phyloP scores from a whole-genome alignment of 2,797 vertebrate species.

The Acanthopagrus latus region DNA sequence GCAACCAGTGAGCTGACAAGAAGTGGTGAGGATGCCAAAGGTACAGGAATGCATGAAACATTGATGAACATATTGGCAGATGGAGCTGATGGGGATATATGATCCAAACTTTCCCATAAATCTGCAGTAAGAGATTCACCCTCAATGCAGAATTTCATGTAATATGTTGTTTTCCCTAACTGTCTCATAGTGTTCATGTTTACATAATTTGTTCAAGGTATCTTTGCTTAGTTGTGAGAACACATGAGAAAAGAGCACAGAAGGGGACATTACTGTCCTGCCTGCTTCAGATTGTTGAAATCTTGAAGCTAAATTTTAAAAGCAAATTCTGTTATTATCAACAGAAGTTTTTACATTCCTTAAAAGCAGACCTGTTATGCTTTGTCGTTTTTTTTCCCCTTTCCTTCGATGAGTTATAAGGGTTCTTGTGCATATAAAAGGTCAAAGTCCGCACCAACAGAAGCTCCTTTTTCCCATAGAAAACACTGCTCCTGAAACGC shows the following conservation, averaged over 20 bases:
- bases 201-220: neutral
- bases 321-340: neutral
- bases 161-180: conserved; percentile 2
- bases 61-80: conserved; percentile 25
- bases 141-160: conserved; percentile 13
- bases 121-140: neutral
- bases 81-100: neutral
- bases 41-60: conserved; percentile 14
- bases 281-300: neutral
- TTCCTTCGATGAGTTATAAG: no score
- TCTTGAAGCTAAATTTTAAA: neutral
- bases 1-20: neutral
- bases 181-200: neutral
- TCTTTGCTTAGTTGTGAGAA: no score
- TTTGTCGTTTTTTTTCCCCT: no score
- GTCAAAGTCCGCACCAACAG: no score
- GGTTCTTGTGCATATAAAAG: no score
- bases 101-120: conserved; percentile 9
- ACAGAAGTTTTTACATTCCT: neutral
- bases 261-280: neutral
- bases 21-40: neutral
- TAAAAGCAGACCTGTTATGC: neutral
- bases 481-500: no score
- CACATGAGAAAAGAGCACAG: neutral
- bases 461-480: no score